Percentiles rank a stretch among this genome's conserved stretches.
Conservation (phyloP, 2,888 invertebrate genomes). For the Dysmachus trigonus region DNA sequence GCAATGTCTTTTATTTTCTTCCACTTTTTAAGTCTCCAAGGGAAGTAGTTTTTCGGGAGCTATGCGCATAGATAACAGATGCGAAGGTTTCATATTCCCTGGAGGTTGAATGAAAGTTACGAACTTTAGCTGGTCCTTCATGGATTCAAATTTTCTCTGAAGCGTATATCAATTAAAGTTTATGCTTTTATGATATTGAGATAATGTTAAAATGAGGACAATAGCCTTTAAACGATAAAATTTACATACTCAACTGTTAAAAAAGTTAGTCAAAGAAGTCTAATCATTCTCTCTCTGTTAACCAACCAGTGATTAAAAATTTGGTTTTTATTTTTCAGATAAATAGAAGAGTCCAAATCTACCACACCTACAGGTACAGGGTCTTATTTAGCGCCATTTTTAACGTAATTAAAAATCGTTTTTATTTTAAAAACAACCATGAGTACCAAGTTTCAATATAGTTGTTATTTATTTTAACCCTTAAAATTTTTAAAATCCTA, state of each 20-base stretch:
- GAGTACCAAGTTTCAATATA: too few relatives aligned
- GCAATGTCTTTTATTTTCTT: background rate
- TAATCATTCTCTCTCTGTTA: background rate
- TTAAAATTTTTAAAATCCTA: too few relatives aligned
- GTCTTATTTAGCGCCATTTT: too few relatives aligned
- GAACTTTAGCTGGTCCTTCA: background rate
- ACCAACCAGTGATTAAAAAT: background rate
- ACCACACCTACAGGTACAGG: too few relatives aligned
- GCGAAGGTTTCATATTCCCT: background rate
- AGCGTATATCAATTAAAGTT: background rate
- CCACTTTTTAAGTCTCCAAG: background rate
- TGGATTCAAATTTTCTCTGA: background rate
- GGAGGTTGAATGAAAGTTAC: background rate
- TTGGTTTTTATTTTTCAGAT: too few relatives aligned
- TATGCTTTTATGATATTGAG: background rate
- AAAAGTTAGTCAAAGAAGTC: background rate
- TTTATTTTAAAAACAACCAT: too few relatives aligned
- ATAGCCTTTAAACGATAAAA: background rate
- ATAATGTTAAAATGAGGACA: background rate
- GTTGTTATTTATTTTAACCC: too few relatives aligned
- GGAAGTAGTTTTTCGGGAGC: background rate
- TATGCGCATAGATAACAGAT: background rate
- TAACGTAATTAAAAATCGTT: too few relatives aligned
- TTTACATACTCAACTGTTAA: background rate
- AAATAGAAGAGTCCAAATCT: too few relatives aligned